Base-by-base conservation (phyloP, 1,140 invertebrate species). In the Pogonus chalceus region DNA sequence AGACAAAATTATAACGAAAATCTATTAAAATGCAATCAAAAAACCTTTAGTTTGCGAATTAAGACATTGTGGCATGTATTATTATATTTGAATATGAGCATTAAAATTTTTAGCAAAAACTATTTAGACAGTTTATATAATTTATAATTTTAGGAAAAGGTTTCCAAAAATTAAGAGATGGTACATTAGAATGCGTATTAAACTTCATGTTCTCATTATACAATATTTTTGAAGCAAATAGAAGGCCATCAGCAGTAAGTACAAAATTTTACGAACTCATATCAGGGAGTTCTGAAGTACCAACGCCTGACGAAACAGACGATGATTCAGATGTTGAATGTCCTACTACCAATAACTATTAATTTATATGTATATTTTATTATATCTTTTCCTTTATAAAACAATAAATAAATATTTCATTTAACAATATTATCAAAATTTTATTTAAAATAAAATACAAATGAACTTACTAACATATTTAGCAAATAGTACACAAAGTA, bases 101-200 rank as follows among this genome's bases (percentile, higher is more conserved):
- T n/a, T n/a, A n/a, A n/a, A n/a, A n/a, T n/a, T n/a, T n/a, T n/a
- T n/a, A n/a, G n/a, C n/a, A n/a, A n/a, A n/a, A n/a, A n/a, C n/a
- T n/a, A n/a, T n/a, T n/a, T n/a, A n/a, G n/a, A n/a, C n/a, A n/a
- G n/a, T n/a, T n/a, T n/a, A n/a, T n/a, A n/a, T n/a, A n/a, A n/a
- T n/a, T n/a, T n/a, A n/a, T n/a, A n/a, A n/a, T 62, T 61, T 35
- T 47, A 68, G 66, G 57, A 37, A 65, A 62, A 56, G 59, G 59
- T 18, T 68, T 66, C 56, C 60, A 58, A 55, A 61, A 59, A 59
- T 50, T 68, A 20, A 56, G 65, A 14, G 66, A 67, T 52, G 66
- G 66, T 2, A 68, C 66, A 1, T 52, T 66, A 21, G 39, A 56
- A 1, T 68, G 66, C 54, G 55, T 58, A 16, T 52, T 62, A 16